Evolutionary conservation across 2,797 vertebrate species (phyloP).

Genomic region (Acanthopagrus latus): DNA sequence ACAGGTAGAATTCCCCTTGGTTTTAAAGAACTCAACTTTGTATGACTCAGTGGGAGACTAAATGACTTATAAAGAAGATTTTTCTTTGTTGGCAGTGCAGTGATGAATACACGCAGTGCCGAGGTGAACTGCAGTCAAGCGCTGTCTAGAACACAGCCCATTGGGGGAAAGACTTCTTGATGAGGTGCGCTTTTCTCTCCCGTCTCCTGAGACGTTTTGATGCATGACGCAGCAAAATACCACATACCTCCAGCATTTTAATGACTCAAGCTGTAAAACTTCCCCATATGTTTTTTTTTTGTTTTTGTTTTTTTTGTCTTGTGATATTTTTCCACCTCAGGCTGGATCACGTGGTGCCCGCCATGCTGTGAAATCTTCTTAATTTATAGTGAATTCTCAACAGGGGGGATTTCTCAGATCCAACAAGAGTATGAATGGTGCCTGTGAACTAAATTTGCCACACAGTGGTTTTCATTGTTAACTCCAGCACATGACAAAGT

Average conservation of each 20-base stretch:
- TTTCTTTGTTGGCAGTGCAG: conserved; percentile 18
- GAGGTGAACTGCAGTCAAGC: conserved; percentile 64
- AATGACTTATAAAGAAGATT: conserved; percentile 54
- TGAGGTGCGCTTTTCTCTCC: conserved; percentile 61
- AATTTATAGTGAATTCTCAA: conserved; percentile 53
- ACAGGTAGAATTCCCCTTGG: neutral
- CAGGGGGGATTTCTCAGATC: conserved; percentile 47
- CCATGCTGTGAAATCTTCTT: conserved; percentile 45
- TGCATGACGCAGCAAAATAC: conserved; percentile 66
- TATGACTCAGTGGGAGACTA: conserved; percentile 34
- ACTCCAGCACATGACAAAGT: conserved; percentile 53
- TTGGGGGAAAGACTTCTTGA: conserved; percentile 63
- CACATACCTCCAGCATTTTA: conserved; percentile 54
- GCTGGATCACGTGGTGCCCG: conserved; percentile 14
- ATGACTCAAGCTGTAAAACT: conserved; percentile 46
- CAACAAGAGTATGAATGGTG: conserved; percentile 35
- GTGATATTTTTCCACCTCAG: conserved; percentile 40
- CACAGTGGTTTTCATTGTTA: conserved; percentile 69
- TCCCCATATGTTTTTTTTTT: conserved; percentile 25
- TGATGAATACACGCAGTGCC: conserved; percentile 58
- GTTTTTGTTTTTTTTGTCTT: conserved; percentile 55
- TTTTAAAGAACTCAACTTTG: conserved; percentile 37
- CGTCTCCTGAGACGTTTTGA: conserved; percentile 62
- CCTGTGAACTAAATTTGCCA: conserved; percentile 47
- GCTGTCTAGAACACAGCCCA: conserved; percentile 40